Evolutionary conservation across 2,888 invertebrate species (phyloP), one percentile per base, ranked within the genome.

Genomic region (Cryptocephalus primarius): DNA sequence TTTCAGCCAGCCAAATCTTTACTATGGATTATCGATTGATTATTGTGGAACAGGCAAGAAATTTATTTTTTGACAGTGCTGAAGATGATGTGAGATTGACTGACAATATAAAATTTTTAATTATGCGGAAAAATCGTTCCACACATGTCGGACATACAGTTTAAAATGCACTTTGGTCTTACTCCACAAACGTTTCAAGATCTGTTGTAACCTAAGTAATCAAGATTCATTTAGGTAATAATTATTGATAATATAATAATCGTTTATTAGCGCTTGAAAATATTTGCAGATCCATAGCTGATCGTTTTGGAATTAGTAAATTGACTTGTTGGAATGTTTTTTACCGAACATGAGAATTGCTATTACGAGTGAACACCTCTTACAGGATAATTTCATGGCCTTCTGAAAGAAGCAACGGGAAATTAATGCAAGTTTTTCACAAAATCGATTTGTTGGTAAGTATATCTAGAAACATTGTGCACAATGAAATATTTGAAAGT

Each of bases 241-340:
- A 32, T 39, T 48, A 10, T 13, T 44, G 8, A 22, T 22, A 22
- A 22, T 6, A 22, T 22, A 22, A 22, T 6, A 22, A 22, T 22
- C 22, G 22, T 6, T 22, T 22, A 6, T 22, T 22, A 22, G 6
- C 22, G 6, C 3, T 22, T 22, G 6, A 4, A 22, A 22, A 22
- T 22, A 22, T 22, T 22, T 22, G 22, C 22, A 46, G 52, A 8
- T 47, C 47, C 32, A 45, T 48, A 36, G 42, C 44, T 32, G 44
- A 41, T 36, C 42, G 44, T 44, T 56, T 56, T 51, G 49, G 52
- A 9, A 33, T 55, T 9, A 55, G 46, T 32, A 50, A 51, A 39
- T 50, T 48, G 8, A 53, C 52, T 4, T 57, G 53, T 41, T 55
- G 55, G 55, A 45, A 48, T 40, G 39, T 55, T 32, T 42, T 55